Evolutionary conservation across 2,113 vertebrate genomes (phyloP), one percentile per base, ranked within the genome.

Genomic region (Nibea albiflora): DNA sequence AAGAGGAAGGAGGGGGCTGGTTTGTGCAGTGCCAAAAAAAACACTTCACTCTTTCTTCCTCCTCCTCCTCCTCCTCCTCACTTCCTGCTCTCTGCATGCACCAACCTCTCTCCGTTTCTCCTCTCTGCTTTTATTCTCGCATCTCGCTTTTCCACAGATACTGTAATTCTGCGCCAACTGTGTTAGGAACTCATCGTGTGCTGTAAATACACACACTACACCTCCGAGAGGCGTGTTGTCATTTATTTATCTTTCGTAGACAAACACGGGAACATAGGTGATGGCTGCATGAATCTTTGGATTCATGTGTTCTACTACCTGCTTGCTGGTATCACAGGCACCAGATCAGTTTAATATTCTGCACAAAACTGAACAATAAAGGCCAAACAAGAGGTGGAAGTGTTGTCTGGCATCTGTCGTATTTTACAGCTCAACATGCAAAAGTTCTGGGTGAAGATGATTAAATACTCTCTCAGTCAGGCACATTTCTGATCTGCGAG

Each of bases 61-160:
- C 49, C 28, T 39, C 15, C 15, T 20, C 50, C 28, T 53, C 60
- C 35, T 78, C 49, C 28, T 39, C 19, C 16, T 20, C 50, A 31
- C 56, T 76, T 76, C 31, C 83, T 50, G 47, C 68, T 76, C 70
- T 65, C 73, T 73, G 62, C 53, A 28, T 73, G 39, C 57, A 68
- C 28, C 63, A 44, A 22, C 50, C 53, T 35, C 67, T 26, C 28
- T 56, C 69, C n/a, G 16, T 7, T 49, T 15, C 20, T 46, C 28
- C 26, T 26, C 42, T 73, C 14, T 20, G 17, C 22, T 35, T 16
- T 39, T 39, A 73, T 52, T 49, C 19, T 31, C 68, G 26, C 4
- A 22, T 39, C 20, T 15, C 4, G 12, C 3, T 53, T n/a, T 44
- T 19, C 19, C 58, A 52, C 73, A 60, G 22, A 19, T 22, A 49